phyloP scores from a whole-genome alignment of 2,113 vertebrate genomes.

The Sterrhoptilus dennistouni region DNA sequence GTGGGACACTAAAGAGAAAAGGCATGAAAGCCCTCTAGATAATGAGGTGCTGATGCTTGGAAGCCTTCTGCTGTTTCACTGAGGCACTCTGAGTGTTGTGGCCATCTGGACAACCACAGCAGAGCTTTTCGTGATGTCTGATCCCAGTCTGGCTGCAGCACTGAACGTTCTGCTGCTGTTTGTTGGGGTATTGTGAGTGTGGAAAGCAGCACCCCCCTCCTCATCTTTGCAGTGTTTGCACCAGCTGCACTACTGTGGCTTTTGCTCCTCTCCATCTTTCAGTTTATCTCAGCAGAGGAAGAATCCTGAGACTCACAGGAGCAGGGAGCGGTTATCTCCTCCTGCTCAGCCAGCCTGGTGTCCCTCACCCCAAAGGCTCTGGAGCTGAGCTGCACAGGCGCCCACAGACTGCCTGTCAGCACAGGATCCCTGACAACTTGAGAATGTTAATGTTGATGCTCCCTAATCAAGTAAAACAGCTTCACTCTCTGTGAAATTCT shows the following conservation, averaged over 20 bases:
- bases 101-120: too few relatives aligned
- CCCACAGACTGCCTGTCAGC: not conserved
- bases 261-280: not conserved
- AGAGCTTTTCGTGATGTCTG: not conserved
- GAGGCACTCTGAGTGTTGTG: too few relatives aligned
- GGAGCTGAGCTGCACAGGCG: not conserved
- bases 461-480: not conserved
- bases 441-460: not conserved
- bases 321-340: not conserved
- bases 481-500: not conserved
- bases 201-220: not conserved
- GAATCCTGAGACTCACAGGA: not conserved
- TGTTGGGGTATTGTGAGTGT: fast-evolving
- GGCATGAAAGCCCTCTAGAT: too few relatives aligned
- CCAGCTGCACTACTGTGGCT: not conserved
- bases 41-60: too few relatives aligned
- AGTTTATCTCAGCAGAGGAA: not conserved
- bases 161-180: not conserved
- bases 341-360: not conserved
- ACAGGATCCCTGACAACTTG: not conserved
- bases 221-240: not conserved
- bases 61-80: too few relatives aligned
- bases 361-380: not conserved
- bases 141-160: not conserved
- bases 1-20: too few relatives aligned